Evolutionary conservation across 2,888 invertebrate species (phyloP).

Genomic region (Heliconius charithonia): DNA sequence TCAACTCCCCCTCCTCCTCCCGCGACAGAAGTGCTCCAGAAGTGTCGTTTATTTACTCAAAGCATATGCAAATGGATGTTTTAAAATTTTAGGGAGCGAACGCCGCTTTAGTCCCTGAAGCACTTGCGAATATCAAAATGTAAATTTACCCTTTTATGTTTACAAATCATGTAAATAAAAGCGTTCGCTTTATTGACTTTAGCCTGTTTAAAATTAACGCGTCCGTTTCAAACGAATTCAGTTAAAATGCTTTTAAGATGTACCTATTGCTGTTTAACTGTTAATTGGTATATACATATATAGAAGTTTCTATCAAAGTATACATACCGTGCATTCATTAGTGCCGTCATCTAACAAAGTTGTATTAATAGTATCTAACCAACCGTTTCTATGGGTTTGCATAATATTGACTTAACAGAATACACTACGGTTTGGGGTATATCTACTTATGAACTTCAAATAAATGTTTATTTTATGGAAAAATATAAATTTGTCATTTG

Average conservation of each 20-base stretch:
- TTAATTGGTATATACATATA: background rate
- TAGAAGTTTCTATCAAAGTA: background rate
- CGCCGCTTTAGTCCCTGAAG: constrained; percentile 79
- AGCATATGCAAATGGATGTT: constrained; percentile 84
- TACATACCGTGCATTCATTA: background rate
- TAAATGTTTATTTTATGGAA: background rate
- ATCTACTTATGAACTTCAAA: background rate
- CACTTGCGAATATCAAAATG: constrained; percentile 83
- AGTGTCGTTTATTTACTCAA: constrained; percentile 84
- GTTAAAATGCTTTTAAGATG: constrained; percentile 40
- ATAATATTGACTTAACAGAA: constrained; percentile 27
- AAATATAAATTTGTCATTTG: background rate
- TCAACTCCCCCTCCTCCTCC: constrained; percentile 47
- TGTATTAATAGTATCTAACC: constrained; percentile 30
- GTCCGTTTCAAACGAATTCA: constrained; percentile 44
- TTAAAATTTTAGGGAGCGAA: constrained; percentile 83
- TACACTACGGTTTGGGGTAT: background rate
- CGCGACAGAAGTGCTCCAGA: constrained; percentile 74
- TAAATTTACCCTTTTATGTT: constrained; percentile 84
- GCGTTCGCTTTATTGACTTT: constrained; percentile 80
- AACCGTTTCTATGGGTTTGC: constrained; percentile 36
- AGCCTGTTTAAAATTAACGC: constrained; percentile 51
- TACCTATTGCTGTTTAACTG: constrained; percentile 18
- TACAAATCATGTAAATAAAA: constrained; percentile 83
- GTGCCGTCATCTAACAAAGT: constrained; percentile 27